phyloP scores from a whole-genome alignment of 2,888 invertebrate genomes.

The Aricia artaxerxes region DNA sequence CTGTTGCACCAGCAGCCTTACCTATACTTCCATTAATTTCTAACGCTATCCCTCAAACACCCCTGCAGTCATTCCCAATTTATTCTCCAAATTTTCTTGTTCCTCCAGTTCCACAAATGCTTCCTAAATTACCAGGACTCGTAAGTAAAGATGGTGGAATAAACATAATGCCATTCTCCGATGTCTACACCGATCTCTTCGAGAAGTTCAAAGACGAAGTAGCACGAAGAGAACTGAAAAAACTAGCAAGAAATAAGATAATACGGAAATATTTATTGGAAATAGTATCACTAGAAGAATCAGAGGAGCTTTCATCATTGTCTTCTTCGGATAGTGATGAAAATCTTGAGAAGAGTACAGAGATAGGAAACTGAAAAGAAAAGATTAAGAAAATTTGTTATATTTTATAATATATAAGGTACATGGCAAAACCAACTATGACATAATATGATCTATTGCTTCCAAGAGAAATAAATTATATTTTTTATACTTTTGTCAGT shows the following conservation, averaged over 20 bases:
- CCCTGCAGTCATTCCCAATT: neutral
- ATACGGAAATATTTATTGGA: conserved; percentile 32
- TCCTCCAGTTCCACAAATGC: conserved; percentile 51
- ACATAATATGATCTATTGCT: too few relatives aligned
- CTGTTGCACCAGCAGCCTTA: neutral
- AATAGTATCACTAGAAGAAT: neutral
- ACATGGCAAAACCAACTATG: too few relatives aligned
- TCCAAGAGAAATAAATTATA: too few relatives aligned
- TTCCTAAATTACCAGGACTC: conserved; percentile 62
- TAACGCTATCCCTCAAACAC: neutral
- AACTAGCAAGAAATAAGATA: conserved; percentile 46
- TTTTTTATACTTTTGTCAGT: too few relatives aligned
- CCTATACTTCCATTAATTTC: neutral
- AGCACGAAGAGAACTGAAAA: conserved; percentile 53
- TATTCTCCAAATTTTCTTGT: conserved; percentile 36
- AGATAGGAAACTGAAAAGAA: neutral
- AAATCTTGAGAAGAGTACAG: neutral
- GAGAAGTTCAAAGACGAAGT: conserved; percentile 61
- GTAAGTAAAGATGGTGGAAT: conserved; percentile 62
- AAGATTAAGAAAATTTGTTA: neutral
- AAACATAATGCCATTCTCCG: conserved; percentile 69
- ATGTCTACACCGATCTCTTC: conserved; percentile 61
- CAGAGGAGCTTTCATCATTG: neutral
- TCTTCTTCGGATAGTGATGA: neutral
- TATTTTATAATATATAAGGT: too few relatives aligned